These are phyloP conservation scores for Athene cunicularia DNA, from an alignment of 2,113 vertebrate genomes.

Conservation along the genomic window DNA sequence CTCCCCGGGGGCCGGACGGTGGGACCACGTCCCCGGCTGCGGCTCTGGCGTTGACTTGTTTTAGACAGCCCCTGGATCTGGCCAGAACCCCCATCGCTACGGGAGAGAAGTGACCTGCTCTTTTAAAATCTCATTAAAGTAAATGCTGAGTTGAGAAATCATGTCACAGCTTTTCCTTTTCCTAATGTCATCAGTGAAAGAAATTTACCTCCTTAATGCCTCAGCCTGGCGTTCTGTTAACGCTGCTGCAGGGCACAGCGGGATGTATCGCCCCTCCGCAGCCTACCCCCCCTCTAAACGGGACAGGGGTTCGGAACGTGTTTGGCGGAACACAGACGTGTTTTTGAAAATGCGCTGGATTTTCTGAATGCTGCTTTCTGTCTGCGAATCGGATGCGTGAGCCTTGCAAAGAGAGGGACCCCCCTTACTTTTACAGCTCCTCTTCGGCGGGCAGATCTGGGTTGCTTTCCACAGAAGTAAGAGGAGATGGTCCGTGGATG, in stretches of 20 bases:
- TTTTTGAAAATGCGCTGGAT: background rate
- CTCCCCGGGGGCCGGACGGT: rapidly evolving
- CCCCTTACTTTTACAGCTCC: background rate
- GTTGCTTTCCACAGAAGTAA: background rate
- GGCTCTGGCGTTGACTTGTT: background rate
- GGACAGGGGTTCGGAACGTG: rapidly evolving
- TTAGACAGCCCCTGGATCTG: background rate
- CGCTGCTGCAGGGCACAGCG: background rate
- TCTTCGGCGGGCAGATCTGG: background rate
- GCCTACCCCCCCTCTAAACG: rapidly evolving
- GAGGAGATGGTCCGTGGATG: background rate
- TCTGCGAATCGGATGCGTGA: background rate
- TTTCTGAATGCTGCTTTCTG: background rate
- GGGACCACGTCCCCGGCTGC: background rate
- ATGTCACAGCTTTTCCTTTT: background rate
- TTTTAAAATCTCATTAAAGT: background rate
- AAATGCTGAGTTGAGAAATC: background rate
- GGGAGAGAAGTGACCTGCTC: background rate
- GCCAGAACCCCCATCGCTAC: background rate
- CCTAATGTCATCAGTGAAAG: background rate
- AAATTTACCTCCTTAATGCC: background rate
- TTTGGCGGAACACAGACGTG: background rate
- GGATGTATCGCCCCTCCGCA: background rate
- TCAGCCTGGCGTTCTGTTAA: background rate
- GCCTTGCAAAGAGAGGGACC: background rate